These are phyloP conservation scores for Schizopygopsis pylzovi DNA, from an alignment of 2,797 vertebrate species.

Conservation along the genomic window DNA sequence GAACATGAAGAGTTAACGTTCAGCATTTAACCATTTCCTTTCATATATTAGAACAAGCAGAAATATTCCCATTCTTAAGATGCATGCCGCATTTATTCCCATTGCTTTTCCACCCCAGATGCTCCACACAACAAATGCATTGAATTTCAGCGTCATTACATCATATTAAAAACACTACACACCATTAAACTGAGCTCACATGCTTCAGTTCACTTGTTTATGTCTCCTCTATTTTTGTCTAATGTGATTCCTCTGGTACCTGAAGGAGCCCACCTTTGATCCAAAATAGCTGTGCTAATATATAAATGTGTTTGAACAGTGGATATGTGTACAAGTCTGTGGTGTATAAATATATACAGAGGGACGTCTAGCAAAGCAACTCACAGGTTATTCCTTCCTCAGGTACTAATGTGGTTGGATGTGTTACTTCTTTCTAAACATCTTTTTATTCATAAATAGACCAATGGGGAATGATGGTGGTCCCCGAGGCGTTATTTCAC, in stretches of 20 bases:
- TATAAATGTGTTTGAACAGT: slow-evolving; percentile 56
- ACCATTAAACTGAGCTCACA: slow-evolving; percentile 16
- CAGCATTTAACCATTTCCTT: background rate
- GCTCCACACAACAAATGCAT: slow-evolving; percentile 15
- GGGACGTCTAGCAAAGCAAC: slow-evolving; percentile 40
- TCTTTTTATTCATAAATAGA: slow-evolving; percentile 48
- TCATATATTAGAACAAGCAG: background rate
- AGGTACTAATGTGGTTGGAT: slow-evolving; percentile 50
- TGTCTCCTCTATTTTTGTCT: slow-evolving; percentile 37
- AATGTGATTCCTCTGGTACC: slow-evolving; percentile 3
- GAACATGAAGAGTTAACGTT: background rate
- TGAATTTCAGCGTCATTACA: slow-evolving; percentile 14
- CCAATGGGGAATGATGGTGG: slow-evolving; percentile 2
- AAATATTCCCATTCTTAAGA: background rate
- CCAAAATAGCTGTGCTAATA: slow-evolving; percentile 63
- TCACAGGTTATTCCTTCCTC: slow-evolving; percentile 41
- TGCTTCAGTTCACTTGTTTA: slow-evolving; percentile 35
- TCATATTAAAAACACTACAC: slow-evolving; percentile 27
- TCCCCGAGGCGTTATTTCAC: slow-evolving; percentile 1
- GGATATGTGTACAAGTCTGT: slow-evolving; percentile 47
- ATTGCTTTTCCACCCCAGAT: background rate
- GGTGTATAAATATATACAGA: slow-evolving; percentile 55
- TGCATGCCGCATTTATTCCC: background rate
- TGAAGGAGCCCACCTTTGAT: slow-evolving; percentile 53
- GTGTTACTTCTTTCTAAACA: slow-evolving; percentile 52